Evolutionary conservation across 2,888 invertebrate genomes (phyloP), one percentile per base, ranked within the genome.

Genomic region (Cataglyphis cursor): DNA sequence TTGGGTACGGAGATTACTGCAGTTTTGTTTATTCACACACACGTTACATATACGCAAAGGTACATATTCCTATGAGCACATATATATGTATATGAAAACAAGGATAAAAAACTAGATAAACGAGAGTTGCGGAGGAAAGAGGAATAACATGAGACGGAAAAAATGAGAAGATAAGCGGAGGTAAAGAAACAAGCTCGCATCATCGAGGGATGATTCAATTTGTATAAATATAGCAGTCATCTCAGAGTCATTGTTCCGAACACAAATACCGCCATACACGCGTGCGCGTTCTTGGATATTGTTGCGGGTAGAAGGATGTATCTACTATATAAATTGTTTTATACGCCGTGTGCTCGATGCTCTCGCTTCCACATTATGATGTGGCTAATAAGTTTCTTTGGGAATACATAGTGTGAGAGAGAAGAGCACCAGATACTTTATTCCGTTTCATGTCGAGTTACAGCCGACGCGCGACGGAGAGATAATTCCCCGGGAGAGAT

Each of bases 331-430:
- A 82, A 89, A 88, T 88, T 87, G 88, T 85, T 81, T 75, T 83
- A 35, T n/a, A 51, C 82, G 35, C 54, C 9, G 9, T 54, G 66
- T 38, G 54, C 24, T 48, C 5, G 5, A 72, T 28, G 24, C 41
- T 76, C 54, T 66, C 66, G 28, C 66, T 28, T 64, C 54, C 21
- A 61, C 78, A 80, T 21, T 80, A 61, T 84, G 85, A 88, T 87
- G 87, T 85, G 86, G 89, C 86, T 93, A 93, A 93, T 92, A 93
- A 92, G 92, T 92, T 93, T 90, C 92, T 88, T 74, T 89, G 92
- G 92, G 92, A 93, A 93, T 93, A 91, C 89, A 51, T n/a, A n/a
- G 51, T 81, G 82, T 76, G 85, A 73, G 73, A 76, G 74, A 85
- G 82, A 72, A 76, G 74, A 84, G 82, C 83, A 65, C 75, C 74